phyloP scores from a whole-genome alignment of 2,797 vertebrate species.

The Leptatherina wallacei region DNA sequence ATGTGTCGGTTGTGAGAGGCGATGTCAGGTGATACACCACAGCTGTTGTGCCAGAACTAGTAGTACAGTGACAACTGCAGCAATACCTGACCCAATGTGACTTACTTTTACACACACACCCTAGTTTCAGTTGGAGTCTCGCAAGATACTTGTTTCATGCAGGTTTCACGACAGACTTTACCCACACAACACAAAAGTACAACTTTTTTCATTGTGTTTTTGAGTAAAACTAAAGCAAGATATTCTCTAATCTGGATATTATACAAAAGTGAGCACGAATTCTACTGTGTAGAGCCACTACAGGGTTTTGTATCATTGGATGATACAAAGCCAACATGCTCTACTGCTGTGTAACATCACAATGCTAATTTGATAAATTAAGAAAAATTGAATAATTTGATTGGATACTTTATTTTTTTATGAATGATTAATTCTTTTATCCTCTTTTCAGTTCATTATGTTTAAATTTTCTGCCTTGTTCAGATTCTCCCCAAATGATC shows the following conservation, averaged over 20 bases:
- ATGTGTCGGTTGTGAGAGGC: slow-evolving; percentile 25
- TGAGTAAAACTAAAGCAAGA: background rate
- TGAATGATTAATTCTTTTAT: background rate
- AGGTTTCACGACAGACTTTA: background rate
- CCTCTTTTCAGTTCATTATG: slow-evolving; percentile 17
- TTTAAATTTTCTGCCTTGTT: slow-evolving; percentile 24
- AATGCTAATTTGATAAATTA: slow-evolving; percentile 30
- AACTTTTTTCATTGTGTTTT: slow-evolving; percentile 1
- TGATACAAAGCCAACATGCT: slow-evolving; percentile 45
- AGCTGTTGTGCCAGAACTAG: slow-evolving; percentile 34
- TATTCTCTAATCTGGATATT: slow-evolving; percentile 16
- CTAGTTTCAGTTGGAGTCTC: background rate
- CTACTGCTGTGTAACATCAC: slow-evolving; percentile 38
- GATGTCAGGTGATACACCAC: slow-evolving; percentile 48
- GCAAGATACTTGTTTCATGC: background rate
- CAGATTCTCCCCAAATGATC: slow-evolving; percentile 41
- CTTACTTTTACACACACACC: slow-evolving; percentile 12
- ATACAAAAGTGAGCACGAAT: slow-evolving; percentile 42
- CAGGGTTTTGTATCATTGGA: slow-evolving; percentile 41
- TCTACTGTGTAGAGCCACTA: slow-evolving; percentile 48
- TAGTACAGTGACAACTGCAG: slow-evolving; percentile 23
- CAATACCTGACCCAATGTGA: slow-evolving; percentile 21
- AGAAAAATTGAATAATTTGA: slow-evolving; percentile 9
- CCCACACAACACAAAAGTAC: slow-evolving; percentile 9
- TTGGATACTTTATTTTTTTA: slow-evolving; percentile 17